Base-by-base conservation (phyloP, 2,888 invertebrate species). In the Physocephala rufipes region DNA sequence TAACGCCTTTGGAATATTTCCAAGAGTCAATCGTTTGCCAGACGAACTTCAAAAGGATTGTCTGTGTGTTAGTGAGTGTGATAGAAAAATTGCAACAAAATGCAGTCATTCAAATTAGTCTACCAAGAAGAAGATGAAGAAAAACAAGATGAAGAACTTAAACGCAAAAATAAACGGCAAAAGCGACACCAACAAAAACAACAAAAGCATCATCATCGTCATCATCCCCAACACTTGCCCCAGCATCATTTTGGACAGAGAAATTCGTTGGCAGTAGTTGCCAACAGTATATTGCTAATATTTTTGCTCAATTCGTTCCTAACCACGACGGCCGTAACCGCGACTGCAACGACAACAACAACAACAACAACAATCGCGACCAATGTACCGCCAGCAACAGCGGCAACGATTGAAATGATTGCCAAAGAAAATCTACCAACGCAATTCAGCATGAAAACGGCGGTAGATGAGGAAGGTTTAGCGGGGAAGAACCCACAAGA, bases 401-500 rank as follows among this genome's bases (percentile, higher is more conserved):
- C 62, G 13, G n/a, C 62, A 12, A 1, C 53, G 62, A 73, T 70
- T 62, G 72, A 71, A 73, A 74, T 75, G 68, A 72, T 73, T 69
- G 77, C 78, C 76, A 77, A 78, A 76, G 78, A 78, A 71, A 76
- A 75, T 67, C 72, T 74, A 74, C 68, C 76, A 65, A 71, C 71
- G 61, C 70, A 24, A 28, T 26, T 58, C 36, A 36, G 36, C 36
- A 36, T 9, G 24, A 12, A 3, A 16, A 28, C 71, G 24, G 58
- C 13, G 7, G 12, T 16, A 12, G 58, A 58, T 16, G 58, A 55
- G 63, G 70, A 58, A n/a, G n/a, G n/a, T n/a, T n/a, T n/a, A n/a
- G n/a, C n/a, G n/a, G n/a, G n/a, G 70, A 76, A 70, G 80, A 78
- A 79, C 78, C 78, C 80, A 58, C 58, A 21, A 26, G 24, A 28